Conservation (phyloP, 2,888 invertebrate genomes). For the Microctonus hyperodae region DNA sequence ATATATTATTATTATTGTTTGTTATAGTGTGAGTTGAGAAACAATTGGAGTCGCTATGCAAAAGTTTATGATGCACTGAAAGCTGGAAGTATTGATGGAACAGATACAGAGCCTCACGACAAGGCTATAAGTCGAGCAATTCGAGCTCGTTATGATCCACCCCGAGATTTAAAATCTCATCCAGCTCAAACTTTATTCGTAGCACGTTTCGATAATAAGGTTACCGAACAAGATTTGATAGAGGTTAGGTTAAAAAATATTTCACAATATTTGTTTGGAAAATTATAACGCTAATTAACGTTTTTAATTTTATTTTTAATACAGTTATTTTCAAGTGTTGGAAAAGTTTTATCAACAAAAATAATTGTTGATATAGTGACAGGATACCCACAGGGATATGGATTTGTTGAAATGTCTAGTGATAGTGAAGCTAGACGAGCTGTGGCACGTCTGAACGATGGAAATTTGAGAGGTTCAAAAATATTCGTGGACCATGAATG, state of each 20-base stretch:
- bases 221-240: slow-evolving; percentile 68
- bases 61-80: slow-evolving; percentile 79
- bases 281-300: neutral
- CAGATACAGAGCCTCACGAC: slow-evolving; percentile 84
- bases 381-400: slow-evolving; percentile 82
- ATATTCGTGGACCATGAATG: slow-evolving; percentile 82
- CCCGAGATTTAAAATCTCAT: slow-evolving; percentile 72
- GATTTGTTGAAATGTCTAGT: slow-evolving; percentile 82
- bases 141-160: slow-evolving; percentile 71
- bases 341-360: slow-evolving; percentile 67
- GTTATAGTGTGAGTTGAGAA: slow-evolving; percentile 34
- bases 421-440: slow-evolving; percentile 70
- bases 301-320: neutral
- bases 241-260: slow-evolving; percentile 50
- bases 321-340: slow-evolving; percentile 73
- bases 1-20: too few relatives aligned
- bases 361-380: slow-evolving; percentile 80
- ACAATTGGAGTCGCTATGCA: slow-evolving; percentile 67
- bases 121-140: slow-evolving; percentile 77
- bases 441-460: slow-evolving; percentile 68
- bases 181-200: slow-evolving; percentile 80
- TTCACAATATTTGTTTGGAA: neutral
- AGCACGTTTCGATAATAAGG: slow-evolving; percentile 74
- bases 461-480: slow-evolving; percentile 72
- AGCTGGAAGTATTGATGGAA: slow-evolving; percentile 88